These are phyloP conservation scores for Raja brachyura DNA, from an alignment of 2,113 vertebrate genomes.

Conservation along the genomic window DNA sequence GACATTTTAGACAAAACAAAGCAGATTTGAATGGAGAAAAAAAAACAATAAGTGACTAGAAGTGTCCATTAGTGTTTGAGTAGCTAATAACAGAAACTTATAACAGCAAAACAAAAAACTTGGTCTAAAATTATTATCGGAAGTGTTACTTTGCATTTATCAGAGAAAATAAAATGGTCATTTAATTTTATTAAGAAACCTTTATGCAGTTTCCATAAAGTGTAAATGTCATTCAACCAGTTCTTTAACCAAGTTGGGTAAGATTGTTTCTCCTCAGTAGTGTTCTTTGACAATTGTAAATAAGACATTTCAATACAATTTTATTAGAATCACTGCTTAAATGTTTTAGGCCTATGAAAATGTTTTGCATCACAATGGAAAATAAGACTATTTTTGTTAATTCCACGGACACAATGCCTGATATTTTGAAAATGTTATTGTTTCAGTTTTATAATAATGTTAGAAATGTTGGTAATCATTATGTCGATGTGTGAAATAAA, in stretches of 20 bases:
- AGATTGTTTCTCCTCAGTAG: neutral
- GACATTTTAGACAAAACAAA: neutral
- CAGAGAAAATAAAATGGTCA: slow-evolving; percentile 1
- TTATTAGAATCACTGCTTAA: neutral
- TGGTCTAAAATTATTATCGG: slow-evolving; percentile 19
- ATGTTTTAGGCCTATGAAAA: neutral
- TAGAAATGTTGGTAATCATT: slow-evolving; percentile 6
- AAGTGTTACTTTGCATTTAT: neutral
- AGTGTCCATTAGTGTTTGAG: neutral
- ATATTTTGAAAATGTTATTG: neutral
- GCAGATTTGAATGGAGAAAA: neutral
- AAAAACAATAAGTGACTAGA: neutral
- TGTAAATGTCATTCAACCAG: neutral
- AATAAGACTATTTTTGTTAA: slow-evolving; percentile 1
- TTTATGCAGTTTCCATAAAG: slow-evolving; percentile 6
- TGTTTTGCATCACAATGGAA: neutral
- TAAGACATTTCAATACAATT: neutral
- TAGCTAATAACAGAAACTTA: neutral
- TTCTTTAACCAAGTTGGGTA: neutral
- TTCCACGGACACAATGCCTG: neutral
- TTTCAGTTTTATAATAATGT: neutral
- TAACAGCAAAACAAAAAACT: neutral
- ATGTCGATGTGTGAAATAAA: neutral
- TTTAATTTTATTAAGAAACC: neutral
- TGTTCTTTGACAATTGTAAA: neutral